Conservation (phyloP, 2,888 invertebrate genomes). For the Matsumyia berberina region DNA sequence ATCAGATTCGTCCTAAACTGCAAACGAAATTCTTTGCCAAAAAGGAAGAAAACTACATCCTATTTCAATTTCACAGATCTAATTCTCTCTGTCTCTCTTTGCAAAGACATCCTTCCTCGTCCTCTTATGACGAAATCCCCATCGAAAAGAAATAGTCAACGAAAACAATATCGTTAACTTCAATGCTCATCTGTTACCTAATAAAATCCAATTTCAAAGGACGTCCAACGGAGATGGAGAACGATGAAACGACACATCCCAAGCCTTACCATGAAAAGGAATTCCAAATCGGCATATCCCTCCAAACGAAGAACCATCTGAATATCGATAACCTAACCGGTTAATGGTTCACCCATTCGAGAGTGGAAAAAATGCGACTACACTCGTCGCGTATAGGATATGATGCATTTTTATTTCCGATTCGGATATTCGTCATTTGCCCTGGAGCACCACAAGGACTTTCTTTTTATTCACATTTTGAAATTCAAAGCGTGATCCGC, state of each 20-base stretch:
- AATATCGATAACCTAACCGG: background rate
- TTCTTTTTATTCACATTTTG: conserved; percentile 13
- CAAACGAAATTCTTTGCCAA: no score
- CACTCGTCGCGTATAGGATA: no score
- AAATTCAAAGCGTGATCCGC: conserved; percentile 26
- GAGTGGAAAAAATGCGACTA: no score
- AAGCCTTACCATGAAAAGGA: conserved; percentile 1
- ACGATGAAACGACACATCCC: background rate
- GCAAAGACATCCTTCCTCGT: no score
- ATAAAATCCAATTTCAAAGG: background rate
- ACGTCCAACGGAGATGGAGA: background rate
- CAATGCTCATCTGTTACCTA: conserved; percentile 17
- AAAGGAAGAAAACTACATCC: no score
- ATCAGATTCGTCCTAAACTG: no score
- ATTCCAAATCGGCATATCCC: background rate
- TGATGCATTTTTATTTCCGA: no score
- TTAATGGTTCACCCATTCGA: no score
- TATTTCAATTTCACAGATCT: no score
- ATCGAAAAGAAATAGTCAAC: conserved; percentile 4
- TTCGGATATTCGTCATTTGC: no score
- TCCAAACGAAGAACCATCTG: background rate
- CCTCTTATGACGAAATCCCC: background rate
- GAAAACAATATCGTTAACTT: conserved; percentile 34
- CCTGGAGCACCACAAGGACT: background rate
- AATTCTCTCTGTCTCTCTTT: no score